Base-by-base conservation (phyloP, 2,888 invertebrate genomes). In the Ellobium chinense region DNA sequence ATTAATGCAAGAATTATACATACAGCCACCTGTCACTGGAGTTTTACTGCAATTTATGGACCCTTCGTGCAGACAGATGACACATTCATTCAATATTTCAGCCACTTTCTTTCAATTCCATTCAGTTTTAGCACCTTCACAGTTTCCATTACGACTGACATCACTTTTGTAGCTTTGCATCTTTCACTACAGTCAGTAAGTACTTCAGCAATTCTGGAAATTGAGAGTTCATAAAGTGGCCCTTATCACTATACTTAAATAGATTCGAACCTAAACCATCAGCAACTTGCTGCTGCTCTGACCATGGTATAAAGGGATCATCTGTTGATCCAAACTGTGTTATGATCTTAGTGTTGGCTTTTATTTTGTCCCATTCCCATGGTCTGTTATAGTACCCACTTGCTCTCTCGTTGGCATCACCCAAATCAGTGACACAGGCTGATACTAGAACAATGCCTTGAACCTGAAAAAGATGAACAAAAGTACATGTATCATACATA, bases 351-450 rank as follows among this genome's bases (percentile, higher is more conserved):
- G 85, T 69, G 73, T 92, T 91, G 7, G 74, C 68, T 62, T 83
- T 86, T 0, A 91, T 91, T 31, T 82, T 83, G 18, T 85, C 84
- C 91, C 91, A 91, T 27, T 87, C 82, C 92, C 92, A 92, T 0
- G 91, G 91, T 29, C 90, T 79, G 81, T 85, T 87, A 83, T 90
- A 92, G 78, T 92, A 92, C 0, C 91, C 91, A 82, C 91, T 90
- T 18, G 83, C 85, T 34, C 85, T 69, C 82, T 92, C 92, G 54
- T 83, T 87, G 4, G 87, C 88, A 70, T 85, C 85, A 0, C 90
- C 91, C 18, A 91, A 84, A 80, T 91, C 91, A 18, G 89, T 89
- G 36, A 89, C 85, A 82, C 90, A 92, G 1, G 89, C 91, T 7
- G 89, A 89, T 2, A 92, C 91, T 24, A 92, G 81, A 37, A 91